A percentile compares a stretch with the other conserved stretches of the same genome.
These are phyloP conservation scores for Gnatocerus cornutus DNA, from an alignment of 2,888 invertebrate genomes.

Conservation along the genomic window DNA sequence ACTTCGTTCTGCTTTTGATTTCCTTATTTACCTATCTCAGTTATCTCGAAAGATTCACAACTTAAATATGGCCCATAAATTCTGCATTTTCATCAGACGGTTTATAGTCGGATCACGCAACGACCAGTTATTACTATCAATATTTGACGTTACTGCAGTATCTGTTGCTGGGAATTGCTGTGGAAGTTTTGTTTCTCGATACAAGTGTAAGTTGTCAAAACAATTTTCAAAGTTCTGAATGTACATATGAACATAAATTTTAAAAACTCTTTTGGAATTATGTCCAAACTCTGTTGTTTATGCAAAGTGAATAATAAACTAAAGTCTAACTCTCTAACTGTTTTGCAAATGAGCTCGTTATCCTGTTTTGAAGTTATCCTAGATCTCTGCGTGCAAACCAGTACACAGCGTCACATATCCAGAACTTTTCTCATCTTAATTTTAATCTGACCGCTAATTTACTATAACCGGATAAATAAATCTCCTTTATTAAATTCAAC, in stretches of 20 bases:
- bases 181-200: constrained; percentile 33
- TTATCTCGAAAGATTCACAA: constrained; percentile 32
- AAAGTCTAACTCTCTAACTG: constrained; percentile 49
- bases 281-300: constrained; percentile 47
- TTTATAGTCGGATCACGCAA: constrained; percentile 35
- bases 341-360: constrained; percentile 52
- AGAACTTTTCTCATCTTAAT: constrained; percentile 46
- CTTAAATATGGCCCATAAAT: constrained; percentile 31
- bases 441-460: constrained; percentile 50
- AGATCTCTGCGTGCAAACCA: constrained; percentile 35
- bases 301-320: constrained; percentile 50
- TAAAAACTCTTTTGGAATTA: constrained; percentile 49
- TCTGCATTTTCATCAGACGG: constrained; percentile 33
- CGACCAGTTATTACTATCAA: constrained; percentile 39
- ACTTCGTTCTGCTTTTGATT: neutral
- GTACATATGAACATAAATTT: constrained; percentile 48
- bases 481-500: constrained; percentile 44
- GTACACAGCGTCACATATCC: constrained; percentile 36
- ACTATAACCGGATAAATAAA: constrained; percentile 44
- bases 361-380: constrained; percentile 49
- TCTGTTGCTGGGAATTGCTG: constrained; percentile 32
- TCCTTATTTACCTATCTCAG: constrained; percentile 40
- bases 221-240: constrained; percentile 37
- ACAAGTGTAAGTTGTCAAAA: constrained; percentile 42
- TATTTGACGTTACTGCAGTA: constrained; percentile 32